A percentile compares a stretch with the other conserved stretches of the same genome.
phyloP scores from a whole-genome alignment of 2,797 vertebrate genomes.

The Centroberyx gerrardi region DNA sequence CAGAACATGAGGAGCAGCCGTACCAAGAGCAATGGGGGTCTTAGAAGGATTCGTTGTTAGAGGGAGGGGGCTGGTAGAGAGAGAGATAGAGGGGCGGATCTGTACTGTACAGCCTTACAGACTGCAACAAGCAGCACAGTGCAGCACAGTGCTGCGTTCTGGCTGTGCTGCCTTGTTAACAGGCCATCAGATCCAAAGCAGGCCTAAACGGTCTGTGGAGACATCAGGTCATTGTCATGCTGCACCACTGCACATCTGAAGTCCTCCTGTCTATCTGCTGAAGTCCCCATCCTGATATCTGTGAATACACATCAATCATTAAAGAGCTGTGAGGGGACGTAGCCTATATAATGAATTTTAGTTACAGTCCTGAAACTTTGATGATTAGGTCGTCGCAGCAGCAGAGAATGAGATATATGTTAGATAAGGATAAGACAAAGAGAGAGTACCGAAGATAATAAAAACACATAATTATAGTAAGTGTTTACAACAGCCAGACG shows the following conservation, averaged over 20 bases:
- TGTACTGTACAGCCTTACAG: neutral
- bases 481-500: too few species aligned
- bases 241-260: neutral
- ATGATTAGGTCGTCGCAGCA: too few species aligned
- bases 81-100: slow-evolving; percentile 23
- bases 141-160: neutral
- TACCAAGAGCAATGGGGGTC: slow-evolving; percentile 38
- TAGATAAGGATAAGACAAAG: too few species aligned
- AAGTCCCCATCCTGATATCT: too few species aligned
- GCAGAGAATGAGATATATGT: too few species aligned
- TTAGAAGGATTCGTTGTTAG: slow-evolving; percentile 48
- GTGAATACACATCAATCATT: too few species aligned
- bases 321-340: neutral
- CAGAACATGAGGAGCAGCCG: slow-evolving; percentile 33
- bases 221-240: neutral
- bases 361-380: neutral
- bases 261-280: too few species aligned
- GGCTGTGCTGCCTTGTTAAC: slow-evolving; percentile 15
- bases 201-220: neutral
- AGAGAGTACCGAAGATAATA: too few species aligned
- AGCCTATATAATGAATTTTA: neutral
- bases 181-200: slow-evolving; percentile 9
- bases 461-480: too few species aligned
- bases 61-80: slow-evolving; percentile 5
- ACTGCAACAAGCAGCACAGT: slow-evolving; percentile 20